Base-by-base conservation (phyloP, 2,888 invertebrate genomes). In the Calliphora vomitoria region DNA sequence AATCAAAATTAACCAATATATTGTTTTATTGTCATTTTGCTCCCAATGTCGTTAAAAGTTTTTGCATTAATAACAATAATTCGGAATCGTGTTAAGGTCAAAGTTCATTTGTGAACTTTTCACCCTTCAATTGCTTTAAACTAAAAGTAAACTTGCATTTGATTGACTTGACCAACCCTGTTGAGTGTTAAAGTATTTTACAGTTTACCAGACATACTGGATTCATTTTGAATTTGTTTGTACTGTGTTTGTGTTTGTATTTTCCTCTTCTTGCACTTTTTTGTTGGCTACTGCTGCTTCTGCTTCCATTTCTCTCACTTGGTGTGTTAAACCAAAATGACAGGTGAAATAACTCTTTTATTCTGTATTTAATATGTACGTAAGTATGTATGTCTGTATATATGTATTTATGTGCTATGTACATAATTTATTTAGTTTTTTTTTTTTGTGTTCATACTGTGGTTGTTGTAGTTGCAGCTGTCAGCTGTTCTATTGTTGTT, bases 271-370 rank as follows among this genome's bases (percentile, higher is more conserved):
- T 60, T n/a, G n/a, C 4, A 15, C 44, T 69, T 82, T 31, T 58
- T 58, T 69, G 44, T 38, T 35, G 31, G n/a, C 50, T 64, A 8
- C 64, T 20, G n/a, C 47, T 50, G 13, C 25, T 60, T 62, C 15
- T 75, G 20, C 20, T 13, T 50, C 10, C 8, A 35, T 83, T 62
- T 74, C 47, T 74, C 25, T 50, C 50, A 68, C 38, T 53, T 66
- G 18, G 11, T 76, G 62, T 76, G 41, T 31, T 62, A 68, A 81
- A 79, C 78, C 62, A 68, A 82, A 84, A 64, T 87, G 87, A 85
- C 87, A 87, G 87, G 87, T 87, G 87, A 87, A 85, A 87, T 87
- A 85, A 79, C 55, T 82, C 78, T 85, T 69, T 66, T 81, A 38
- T 71, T 78, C 58, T 78, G 53, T 82, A 47, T 71, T 72, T 55